These are phyloP conservation scores for Protosalanx chinensis DNA, from an alignment of 2,797 vertebrate genomes.

Conservation along the genomic window DNA sequence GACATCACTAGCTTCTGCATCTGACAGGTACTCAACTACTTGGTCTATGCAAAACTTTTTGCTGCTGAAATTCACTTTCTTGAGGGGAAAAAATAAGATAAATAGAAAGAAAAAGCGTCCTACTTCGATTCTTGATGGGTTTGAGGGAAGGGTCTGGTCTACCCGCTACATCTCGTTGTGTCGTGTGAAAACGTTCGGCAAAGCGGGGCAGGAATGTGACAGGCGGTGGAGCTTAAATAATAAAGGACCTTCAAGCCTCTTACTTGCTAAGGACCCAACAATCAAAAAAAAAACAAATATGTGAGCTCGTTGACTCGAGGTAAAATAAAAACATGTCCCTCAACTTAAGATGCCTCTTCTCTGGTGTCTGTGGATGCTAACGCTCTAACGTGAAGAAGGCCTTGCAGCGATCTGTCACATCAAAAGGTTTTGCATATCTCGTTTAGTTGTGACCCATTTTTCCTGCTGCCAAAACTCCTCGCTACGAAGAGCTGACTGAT, in stretches of 20 bases:
- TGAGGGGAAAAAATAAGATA: no score
- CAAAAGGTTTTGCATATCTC: conserved; percentile 50
- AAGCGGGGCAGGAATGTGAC: conserved; percentile 1
- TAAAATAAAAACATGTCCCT: background rate
- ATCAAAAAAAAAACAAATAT: background rate
- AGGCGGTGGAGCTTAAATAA: background rate
- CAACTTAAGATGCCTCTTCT: background rate
- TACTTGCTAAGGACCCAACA: background rate
- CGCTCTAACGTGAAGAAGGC: background rate
- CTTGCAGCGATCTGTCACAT: conserved; percentile 27
- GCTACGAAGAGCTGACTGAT: background rate
- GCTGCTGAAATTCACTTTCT: no score
- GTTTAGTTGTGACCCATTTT: conserved; percentile 56
- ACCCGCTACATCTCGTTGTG: background rate
- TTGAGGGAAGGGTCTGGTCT: background rate
- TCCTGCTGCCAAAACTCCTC: conserved; percentile 23
- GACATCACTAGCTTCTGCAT: no score
- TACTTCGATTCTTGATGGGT: background rate
- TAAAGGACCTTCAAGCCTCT: background rate
- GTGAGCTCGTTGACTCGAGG: background rate
- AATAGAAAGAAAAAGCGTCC: no score
- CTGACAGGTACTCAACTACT: no score
- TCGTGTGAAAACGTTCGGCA: background rate
- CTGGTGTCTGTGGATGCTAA: background rate
- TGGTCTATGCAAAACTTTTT: no score